Base-by-base conservation (phyloP, 2,113 vertebrate species). In the Otus sunia region DNA sequence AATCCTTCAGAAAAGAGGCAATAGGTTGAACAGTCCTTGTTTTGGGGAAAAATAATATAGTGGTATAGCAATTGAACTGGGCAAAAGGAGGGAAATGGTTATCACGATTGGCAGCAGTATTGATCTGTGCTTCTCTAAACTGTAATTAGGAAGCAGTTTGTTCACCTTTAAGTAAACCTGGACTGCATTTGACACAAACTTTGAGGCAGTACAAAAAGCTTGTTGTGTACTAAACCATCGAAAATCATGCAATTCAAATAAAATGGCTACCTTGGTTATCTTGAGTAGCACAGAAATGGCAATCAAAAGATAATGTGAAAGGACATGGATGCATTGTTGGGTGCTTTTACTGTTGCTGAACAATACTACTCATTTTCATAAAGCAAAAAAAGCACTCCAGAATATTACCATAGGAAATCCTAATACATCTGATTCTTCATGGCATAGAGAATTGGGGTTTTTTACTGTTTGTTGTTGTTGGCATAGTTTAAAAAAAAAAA, bases 101-200 rank as follows among this genome's bases (percentile, higher is more conserved):
- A 53, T 91, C 59, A 39, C 32, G 41, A 19, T 50, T 92, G 80
- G 37, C 88, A 94, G 30, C 67, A 86, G 60, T 64, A 81, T 89
- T 76, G 43, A 60, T 95, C 96, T 90, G 58, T 66, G 47, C 73
- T 90, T 91, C 88, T 96, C 56, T 96, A 71, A 90, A 92, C 34
- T 69, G 37, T 49, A 79, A 68, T 26, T 94, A 32, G 45, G 81
- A 92, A 73, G 43, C 68, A 75, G 74, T 78, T 91, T 94, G 71
- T 84, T 96, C 77, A 60, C 82, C 76, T 95, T 56, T 83, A 69
- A 72, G 30, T 74, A 83, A 97, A 92, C 85, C 66, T 58, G 67
- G 39, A 32, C 58, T 92, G 60, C 39, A 56, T 77, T 90, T 66
- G 82, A 90, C 1, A 23, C 41, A 59, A 43, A 86, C 22, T 83